phyloP scores from a whole-genome alignment of 2,797 vertebrate species.

The Acanthornis magna region DNA sequence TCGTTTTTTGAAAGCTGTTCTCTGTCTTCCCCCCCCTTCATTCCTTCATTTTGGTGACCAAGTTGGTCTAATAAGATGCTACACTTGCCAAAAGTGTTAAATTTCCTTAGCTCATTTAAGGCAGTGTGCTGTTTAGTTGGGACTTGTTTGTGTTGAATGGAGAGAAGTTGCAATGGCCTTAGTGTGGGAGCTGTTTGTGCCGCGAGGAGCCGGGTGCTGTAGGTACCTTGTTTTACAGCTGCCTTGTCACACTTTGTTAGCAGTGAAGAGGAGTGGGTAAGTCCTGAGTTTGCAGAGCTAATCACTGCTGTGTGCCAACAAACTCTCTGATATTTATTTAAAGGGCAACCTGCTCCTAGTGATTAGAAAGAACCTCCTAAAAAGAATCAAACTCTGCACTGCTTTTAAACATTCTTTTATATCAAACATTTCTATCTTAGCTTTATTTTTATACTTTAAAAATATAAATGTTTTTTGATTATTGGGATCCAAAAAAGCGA shows the following conservation, averaged over 20 bases:
- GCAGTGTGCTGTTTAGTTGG: neutral
- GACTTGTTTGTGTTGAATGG: neutral
- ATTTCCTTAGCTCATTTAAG: neutral
- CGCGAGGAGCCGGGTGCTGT: neutral
- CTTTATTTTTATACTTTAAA: neutral
- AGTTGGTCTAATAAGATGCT: neutral
- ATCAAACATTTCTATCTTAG: neutral
- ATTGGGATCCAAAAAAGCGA: fast-evolving
- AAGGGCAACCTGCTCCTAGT: neutral
- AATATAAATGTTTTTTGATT: neutral
- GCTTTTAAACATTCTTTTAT: neutral
- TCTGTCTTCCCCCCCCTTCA: neutral
- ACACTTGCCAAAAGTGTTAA: neutral
- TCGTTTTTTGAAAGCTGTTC: neutral
- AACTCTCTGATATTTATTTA: neutral
- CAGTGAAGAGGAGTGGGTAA: neutral
- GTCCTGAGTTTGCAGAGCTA: neutral
- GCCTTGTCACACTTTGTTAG: neutral
- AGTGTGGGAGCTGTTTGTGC: neutral
- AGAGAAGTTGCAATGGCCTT: neutral
- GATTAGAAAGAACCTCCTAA: neutral
- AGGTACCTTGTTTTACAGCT: neutral
- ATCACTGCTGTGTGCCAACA: neutral
- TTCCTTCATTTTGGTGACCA: neutral
- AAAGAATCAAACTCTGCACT: neutral